Evolutionary conservation across 2,797 vertebrate genomes (phyloP).

Genomic region (Sebastes steindachneri): DNA sequence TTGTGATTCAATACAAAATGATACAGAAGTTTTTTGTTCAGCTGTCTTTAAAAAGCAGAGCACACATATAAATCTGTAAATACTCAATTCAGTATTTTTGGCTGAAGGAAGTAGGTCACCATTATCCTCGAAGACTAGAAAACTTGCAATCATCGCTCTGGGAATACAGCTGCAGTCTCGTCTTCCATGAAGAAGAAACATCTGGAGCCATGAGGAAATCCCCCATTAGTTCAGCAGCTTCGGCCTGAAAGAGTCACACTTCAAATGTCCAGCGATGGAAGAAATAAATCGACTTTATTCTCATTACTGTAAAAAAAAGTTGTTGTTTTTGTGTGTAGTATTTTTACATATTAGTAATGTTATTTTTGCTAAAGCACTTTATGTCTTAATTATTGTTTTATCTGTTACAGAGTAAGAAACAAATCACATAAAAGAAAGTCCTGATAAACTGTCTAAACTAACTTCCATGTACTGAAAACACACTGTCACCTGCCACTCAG

Average conservation of each 20-base stretch:
- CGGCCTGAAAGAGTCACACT: constrained; percentile 9
- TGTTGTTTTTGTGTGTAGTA: no score
- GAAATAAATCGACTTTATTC: neutral
- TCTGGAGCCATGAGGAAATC: constrained; percentile 69
- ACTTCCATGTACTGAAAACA: no score
- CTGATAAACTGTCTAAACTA: neutral
- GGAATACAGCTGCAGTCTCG: constrained; percentile 48
- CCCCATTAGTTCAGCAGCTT: constrained; percentile 58
- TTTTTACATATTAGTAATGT: no score
- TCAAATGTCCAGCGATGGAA: neutral
- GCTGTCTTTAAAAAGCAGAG: neutral
- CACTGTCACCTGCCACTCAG: no score
- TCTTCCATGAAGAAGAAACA: constrained; percentile 66
- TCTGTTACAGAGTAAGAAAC: no score
- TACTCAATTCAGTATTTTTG: constrained; percentile 10
- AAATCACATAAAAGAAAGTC: neutral
- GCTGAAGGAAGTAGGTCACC: constrained; percentile 61
- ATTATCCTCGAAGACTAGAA: constrained; percentile 6
- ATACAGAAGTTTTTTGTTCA: constrained; percentile 5
- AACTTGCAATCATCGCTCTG: constrained; percentile 32
- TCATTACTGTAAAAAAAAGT: no score
- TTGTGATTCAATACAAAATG: neutral
- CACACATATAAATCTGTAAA: neutral
- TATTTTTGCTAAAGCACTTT: neutral
- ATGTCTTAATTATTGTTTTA: no score